Base-by-base conservation (phyloP, 2,888 invertebrate species). In the Caenorhabditis wallacei region DNA sequence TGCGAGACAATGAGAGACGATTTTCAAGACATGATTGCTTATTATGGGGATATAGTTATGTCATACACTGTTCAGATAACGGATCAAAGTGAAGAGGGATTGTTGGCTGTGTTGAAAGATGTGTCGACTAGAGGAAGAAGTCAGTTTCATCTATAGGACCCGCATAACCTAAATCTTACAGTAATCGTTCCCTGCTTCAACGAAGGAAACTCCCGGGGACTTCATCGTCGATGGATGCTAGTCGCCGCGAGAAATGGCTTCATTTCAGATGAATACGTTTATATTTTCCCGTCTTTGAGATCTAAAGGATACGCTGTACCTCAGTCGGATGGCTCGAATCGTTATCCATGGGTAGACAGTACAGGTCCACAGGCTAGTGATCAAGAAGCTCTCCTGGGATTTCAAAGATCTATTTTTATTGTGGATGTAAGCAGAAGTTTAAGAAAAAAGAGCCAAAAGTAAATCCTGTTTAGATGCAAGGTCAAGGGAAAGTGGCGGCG, bases 251-350 rank as follows among this genome's bases (percentile, higher is more conserved):
- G 57, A 22, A 68, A 81, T 43, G 78, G 88, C 75, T 79, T 72
- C 53, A 56, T 72, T 20, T 83, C 84, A 8, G 85, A 87, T 24
- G 90, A 90, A 56, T 90, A 84, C 57, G 88, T 89, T 11, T 87
- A 85, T 61, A 66, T 88, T 7, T 57, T 88, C 2, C 81, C 85
- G 0, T 85, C 76, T 4, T 22, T 78, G 16, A 35, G 82, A 13
- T 82, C 80, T 4, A 72, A 75, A 57, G 82, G 74, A 59, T 85
- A 79, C 59, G 72, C 35, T 8, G 24, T 66, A 10, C 26, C 18
- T 2, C 68, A 69, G 51, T 16, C 61, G 0, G 66, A 76, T 35
- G 76, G 76, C 3, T 51, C 70, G 1, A 26, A 20, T 43, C n/a
- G 64, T 10, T 76, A 76, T 51, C 76, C 76, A 11, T 82, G 82